Evolutionary conservation across 2,113 vertebrate genomes (phyloP).

Genomic region (Gasterosteus aculeatus): DNA sequence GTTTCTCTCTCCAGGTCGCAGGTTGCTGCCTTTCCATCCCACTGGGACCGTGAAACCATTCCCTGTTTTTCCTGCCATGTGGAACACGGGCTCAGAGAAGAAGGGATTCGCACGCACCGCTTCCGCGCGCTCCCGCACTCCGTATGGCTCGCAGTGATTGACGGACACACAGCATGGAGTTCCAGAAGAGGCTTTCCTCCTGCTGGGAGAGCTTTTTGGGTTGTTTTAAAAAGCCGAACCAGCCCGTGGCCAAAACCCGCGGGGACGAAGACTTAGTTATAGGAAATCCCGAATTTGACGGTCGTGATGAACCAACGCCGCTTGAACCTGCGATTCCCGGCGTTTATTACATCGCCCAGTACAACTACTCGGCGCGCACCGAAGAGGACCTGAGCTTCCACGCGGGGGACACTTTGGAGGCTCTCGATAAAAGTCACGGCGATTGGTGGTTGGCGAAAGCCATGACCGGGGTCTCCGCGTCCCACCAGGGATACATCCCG

Average conservation of each 20-base stretch:
- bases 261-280: no score
- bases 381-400: constrained; percentile 89
- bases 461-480: constrained; percentile 66
- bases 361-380: constrained; percentile 89
- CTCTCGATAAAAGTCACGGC: constrained; percentile 75
- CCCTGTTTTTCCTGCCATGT: neutral
- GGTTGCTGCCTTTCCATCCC: neutral
- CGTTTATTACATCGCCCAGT: constrained; percentile 85
- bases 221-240: constrained; percentile 45
- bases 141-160: constrained; percentile 46
- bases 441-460: constrained; percentile 91
- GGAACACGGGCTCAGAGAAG: neutral
- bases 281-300: neutral
- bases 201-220: constrained; percentile 54
- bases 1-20: neutral
- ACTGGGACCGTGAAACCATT: neutral
- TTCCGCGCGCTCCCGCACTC: neutral
- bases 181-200: constrained; percentile 16
- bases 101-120: neutral
- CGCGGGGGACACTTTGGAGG: constrained; percentile 85
- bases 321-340: neutral
- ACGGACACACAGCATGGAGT: constrained; percentile 42
- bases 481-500: constrained; percentile 88
- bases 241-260: fast-evolving
- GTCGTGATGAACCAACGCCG: no score